These are phyloP conservation scores for Sylvia atricapilla DNA, from an alignment of 2,113 vertebrate species.

Conservation along the genomic window DNA sequence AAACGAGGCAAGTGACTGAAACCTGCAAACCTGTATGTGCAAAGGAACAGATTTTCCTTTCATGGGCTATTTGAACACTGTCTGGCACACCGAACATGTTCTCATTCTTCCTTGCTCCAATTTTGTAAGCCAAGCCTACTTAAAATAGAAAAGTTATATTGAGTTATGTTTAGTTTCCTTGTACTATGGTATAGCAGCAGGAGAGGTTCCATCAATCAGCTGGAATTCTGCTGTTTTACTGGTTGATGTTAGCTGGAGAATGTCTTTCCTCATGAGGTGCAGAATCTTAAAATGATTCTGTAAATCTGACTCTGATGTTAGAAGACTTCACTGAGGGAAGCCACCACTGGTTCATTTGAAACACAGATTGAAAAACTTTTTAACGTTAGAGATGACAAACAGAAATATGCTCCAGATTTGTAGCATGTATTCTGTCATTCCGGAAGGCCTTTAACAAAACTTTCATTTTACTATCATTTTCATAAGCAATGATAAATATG, in stretches of 20 bases:
- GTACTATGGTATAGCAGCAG: not conserved
- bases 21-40: not conserved
- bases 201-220: not conserved
- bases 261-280: not conserved
- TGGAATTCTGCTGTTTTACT: not conserved
- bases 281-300: not conserved
- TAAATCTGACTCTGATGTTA: not conserved
- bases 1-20: not conserved
- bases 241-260: not conserved
- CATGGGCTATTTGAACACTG: not conserved
- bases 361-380: not conserved
- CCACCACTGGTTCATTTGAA: not conserved
- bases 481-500: not conserved
- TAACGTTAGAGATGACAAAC: not conserved
- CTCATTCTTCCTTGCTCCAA: not conserved
- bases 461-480: not conserved
- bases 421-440: not conserved
- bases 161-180: not conserved
- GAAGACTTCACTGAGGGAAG: not conserved
- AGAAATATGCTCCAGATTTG: not conserved
- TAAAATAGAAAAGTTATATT: not conserved
- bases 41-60: not conserved
- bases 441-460: not conserved
- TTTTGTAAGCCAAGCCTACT: not conserved
- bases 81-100: not conserved